Evolutionary conservation across 2,888 invertebrate species (phyloP).

Genomic region (Anarsia innoxiella): DNA sequence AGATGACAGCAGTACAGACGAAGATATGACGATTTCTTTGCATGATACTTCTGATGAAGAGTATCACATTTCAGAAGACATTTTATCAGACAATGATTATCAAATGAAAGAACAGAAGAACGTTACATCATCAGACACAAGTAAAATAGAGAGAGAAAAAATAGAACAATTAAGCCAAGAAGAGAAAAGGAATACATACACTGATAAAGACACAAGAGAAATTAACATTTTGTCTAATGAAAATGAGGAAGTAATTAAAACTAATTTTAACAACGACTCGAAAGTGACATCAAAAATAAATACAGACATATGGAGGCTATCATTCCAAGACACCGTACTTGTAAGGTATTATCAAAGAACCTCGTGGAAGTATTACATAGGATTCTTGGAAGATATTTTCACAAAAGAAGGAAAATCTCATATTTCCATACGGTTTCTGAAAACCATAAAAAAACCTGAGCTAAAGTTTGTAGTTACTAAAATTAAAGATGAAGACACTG

Average conservation of each 20-base stretch:
- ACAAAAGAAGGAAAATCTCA: conserved; percentile 2
- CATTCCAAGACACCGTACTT: conserved; percentile 1
- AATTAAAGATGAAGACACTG: conserved; percentile 7
- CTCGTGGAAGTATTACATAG: conserved; percentile 3
- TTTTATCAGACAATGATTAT: not conserved
- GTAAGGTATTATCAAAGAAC: conserved; percentile 2
- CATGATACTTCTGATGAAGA: conserved; percentile 1
- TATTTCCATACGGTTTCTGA: conserved; percentile 7
- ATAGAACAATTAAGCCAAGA: not conserved
- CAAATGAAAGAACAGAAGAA: not conserved
- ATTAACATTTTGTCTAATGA: not conserved
- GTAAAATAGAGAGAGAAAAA: not conserved
- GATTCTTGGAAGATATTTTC: conserved; percentile 3
- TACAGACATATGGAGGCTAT: not conserved
- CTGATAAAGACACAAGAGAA: not conserved
- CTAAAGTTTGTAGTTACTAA: conserved; percentile 5
- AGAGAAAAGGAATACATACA: not conserved
- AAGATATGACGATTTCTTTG: not conserved
- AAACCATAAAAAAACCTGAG: conserved; percentile 7
- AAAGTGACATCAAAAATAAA: not conserved
- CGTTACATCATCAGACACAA: not conserved
- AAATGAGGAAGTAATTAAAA: not conserved
- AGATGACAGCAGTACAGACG: conserved; percentile 5
- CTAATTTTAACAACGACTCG: conserved; percentile 1
- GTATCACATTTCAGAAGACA: conserved; percentile 1